Base-by-base conservation (phyloP, 2,888 invertebrate genomes). In the Dysmachus trigonus region DNA sequence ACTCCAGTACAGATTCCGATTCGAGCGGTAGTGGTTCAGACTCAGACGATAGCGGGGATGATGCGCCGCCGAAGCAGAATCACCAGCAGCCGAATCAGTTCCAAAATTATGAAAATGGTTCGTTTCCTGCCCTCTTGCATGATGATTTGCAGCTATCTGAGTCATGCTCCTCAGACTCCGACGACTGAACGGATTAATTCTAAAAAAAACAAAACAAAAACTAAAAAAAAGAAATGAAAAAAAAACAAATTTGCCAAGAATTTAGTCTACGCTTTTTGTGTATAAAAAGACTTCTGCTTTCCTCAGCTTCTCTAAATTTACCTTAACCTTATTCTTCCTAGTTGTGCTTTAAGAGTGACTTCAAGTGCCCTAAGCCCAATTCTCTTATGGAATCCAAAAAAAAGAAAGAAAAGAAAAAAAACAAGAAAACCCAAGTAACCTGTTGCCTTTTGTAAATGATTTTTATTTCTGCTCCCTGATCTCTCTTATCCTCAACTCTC, bases 91-190 rank as follows among this genome's bases (percentile, higher is more conserved):
- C 74, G 76, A 87, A 87, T 47, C 86, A 85, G 86, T 87, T 86
- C 22, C 85, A 72, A 53, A 22, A 77, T 87, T 91, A 90, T 89
- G 89, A 90, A 88, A 91, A 90, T 88, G 76, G 89, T 1, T 90
- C 93, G 47, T 92, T 95, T 90, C 94, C 94, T 18, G 93, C 94
- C 89, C 95, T 95, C 92, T 93, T 97, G 89, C 96, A 95, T 90
- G 96, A 96, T 90, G 97, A 97, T 92, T 94, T 97, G 90, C 96
- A 96, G 93, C 94, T 97, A 90, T 97, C 97, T 82, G 96, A 96
- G 93, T 96, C 96, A 53, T 97, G 96, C 90, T 96, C 96, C 90
- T 96, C 96, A 90, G 97, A 97, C 92, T 95, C 94, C 87, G 95
- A 95, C 93, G 84, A 84, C 84, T 84, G 84, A 84, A 84, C n/a